Evolutionary conservation across 2,797 vertebrate species (phyloP).

Genomic region (Pteropus rufus): DNA sequence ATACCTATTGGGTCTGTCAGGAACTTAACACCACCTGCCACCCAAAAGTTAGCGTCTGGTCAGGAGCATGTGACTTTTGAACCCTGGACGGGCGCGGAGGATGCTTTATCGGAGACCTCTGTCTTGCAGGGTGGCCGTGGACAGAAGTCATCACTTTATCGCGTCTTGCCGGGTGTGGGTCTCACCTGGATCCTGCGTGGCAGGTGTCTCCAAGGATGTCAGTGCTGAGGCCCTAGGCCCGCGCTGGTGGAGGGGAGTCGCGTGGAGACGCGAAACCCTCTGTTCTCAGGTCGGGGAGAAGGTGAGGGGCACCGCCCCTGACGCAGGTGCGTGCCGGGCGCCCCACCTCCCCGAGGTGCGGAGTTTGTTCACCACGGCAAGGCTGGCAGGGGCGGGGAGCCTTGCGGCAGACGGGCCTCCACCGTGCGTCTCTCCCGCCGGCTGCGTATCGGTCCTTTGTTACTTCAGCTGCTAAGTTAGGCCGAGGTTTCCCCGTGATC

Average conservation of each 20-base stretch:
- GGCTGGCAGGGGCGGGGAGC: background rate
- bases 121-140: background rate
- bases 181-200: background rate
- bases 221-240: background rate
- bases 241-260: background rate
- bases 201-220: background rate
- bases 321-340: background rate
- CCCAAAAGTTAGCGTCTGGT: background rate
- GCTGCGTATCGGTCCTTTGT: background rate
- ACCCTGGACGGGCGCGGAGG: background rate
- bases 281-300: background rate
- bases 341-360: background rate
- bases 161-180: accelerated
- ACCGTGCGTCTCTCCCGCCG: background rate
- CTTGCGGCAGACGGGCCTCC: background rate
- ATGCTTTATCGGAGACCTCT: background rate
- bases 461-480: background rate
- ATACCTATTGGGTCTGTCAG: background rate
- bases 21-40: background rate
- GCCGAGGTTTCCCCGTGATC: background rate
- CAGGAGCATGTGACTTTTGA: background rate
- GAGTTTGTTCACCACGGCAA: background rate
- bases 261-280: background rate
- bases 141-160: background rate
- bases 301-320: background rate